Evolutionary conservation across 1,140 invertebrate genomes (phyloP), one percentile per base, ranked within the genome.

Genomic region (Philopotamus ludificatus): DNA sequence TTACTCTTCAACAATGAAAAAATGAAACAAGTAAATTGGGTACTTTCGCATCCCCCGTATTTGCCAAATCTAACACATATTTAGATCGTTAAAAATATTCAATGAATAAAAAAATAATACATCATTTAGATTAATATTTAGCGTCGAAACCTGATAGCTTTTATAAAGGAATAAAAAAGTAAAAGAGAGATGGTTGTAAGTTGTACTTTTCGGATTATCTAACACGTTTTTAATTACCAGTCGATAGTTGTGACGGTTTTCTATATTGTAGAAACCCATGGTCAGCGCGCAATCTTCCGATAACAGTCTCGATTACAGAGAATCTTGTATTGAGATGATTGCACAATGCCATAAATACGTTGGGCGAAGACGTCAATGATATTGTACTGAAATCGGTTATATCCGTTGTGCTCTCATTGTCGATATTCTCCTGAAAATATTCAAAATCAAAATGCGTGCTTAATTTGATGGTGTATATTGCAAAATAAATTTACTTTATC

Each of bases 281-380:
- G 23, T 70, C 64, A 3, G 68, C 63, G 12, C 47, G 18, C 0
- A 70, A 42, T 22, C 68, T 20, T 3, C 59, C 68, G 0, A 55
- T 49, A 10, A 64, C 42, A 18, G 55, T 50, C n/a, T 70, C 68
- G 0, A 53, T 26, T 18, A 64, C 63, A 2, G n/a, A 26, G 8
- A 70, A 12, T 0, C 64, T 10, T 2, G 41, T 15, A 15, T 22
- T 55, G 0, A 70, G 23, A 50, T 70, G 68, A 3, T 41, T 34
- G 16, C 21, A 39, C n/a, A 70, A 26, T 42, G 54, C 21, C 9
- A 66, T 16, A 7, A 45, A 51, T 16, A 63, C 63, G n/a, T 41
- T 53, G 0, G 50, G 23, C 15, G 49, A 42, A 16, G 21, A 44
- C 42, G 53, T 18, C 16, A 16, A 60, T 9, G 47, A 44, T 47